Evolutionary conservation across 2,888 invertebrate genomes (phyloP).

Genomic region (Lapara coniferarum): DNA sequence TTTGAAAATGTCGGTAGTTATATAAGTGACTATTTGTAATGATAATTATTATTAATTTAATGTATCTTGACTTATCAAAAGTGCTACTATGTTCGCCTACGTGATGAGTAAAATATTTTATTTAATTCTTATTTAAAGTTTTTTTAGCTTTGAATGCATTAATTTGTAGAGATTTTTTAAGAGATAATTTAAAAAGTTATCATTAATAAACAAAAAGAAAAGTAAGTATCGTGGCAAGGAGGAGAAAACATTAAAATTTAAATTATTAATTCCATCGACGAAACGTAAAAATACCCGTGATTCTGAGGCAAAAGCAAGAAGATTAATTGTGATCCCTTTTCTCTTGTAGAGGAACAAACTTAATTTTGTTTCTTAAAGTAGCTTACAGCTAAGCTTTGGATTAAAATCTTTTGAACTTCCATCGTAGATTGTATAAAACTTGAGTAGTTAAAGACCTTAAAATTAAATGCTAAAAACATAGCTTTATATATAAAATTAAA

Average conservation of each 20-base stretch:
- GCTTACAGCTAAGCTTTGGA: conserved; percentile 61
- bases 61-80: no score
- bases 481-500: not conserved
- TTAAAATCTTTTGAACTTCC: conserved; percentile 60
- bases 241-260: not conserved
- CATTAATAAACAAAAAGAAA: not conserved
- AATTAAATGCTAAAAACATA: conserved; percentile 18
- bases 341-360: conserved; percentile 68
- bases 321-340: conserved; percentile 75
- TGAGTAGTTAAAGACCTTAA: conserved; percentile 28
- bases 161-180: no score
- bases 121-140: no score
- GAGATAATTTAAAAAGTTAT: no score
- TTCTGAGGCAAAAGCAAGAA: conserved; percentile 56
- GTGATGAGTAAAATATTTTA: no score
- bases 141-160: no score
- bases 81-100: no score
- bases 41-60: no score
- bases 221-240: not conserved
- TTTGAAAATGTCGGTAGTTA: no score
- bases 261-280: conserved; percentile 18
- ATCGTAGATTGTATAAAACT: conserved; percentile 35
- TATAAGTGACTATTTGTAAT: no score
- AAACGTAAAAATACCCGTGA: conserved; percentile 44
- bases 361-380: conserved; percentile 75